Conservation (phyloP, 2,888 invertebrate genomes). For the Nephrocerus scutellatus region DNA sequence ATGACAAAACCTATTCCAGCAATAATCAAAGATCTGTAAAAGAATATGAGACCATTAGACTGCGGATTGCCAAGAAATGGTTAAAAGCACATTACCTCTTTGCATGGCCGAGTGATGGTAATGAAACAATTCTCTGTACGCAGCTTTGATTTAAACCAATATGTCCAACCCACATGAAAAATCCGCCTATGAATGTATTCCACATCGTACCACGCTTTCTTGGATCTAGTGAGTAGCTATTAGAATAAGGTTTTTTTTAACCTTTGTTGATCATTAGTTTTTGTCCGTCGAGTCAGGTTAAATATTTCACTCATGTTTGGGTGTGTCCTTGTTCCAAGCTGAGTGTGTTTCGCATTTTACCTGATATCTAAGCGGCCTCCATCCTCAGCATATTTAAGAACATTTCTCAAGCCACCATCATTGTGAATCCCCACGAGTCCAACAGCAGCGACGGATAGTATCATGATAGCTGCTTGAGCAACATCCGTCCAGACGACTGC, state of each 20-base stretch:
- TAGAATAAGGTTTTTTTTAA: slow-evolving; percentile 12
- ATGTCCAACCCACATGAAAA: slow-evolving; percentile 56
- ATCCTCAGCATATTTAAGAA: slow-evolving; percentile 38
- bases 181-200: slow-evolving; percentile 55
- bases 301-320: too few relatives aligned
- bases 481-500: slow-evolving; percentile 53
- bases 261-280: too few relatives aligned
- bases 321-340: slow-evolving; percentile 2
- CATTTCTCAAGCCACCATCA: slow-evolving; percentile 44
- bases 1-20: slow-evolving; percentile 52
- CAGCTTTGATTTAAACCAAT: slow-evolving; percentile 66
- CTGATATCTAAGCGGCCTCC: slow-evolving; percentile 44
- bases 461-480: slow-evolving; percentile 46
- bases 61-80: neutral
- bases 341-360: slow-evolving; percentile 28
- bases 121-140: slow-evolving; percentile 62
- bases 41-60: neutral
- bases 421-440: slow-evolving; percentile 42
- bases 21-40: slow-evolving; percentile 50
- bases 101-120: slow-evolving; percentile 54
- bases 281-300: too few relatives aligned
- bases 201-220: slow-evolving; percentile 59
- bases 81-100: slow-evolving; percentile 43
- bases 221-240: slow-evolving; percentile 55
- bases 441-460: slow-evolving; percentile 43